Percentiles rank a stretch among this genome's conserved stretches.
These are phyloP conservation scores for Metacarcinus magister DNA, from an alignment of 2,888 invertebrate genomes.

Conservation along the genomic window DNA sequence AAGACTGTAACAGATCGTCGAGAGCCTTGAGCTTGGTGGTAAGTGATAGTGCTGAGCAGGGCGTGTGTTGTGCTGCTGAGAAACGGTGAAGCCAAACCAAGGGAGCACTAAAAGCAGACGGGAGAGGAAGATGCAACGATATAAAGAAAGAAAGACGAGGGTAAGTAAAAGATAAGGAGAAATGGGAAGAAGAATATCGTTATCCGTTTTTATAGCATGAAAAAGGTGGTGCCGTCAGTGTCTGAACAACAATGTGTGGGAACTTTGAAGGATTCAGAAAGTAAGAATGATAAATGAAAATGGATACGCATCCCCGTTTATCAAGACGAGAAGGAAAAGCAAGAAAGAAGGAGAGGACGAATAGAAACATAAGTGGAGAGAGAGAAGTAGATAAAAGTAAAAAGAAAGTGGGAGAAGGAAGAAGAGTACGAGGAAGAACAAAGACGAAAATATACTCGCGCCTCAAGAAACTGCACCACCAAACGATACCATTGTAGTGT, in stretches of 20 bases:
- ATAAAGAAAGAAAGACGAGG: neutral
- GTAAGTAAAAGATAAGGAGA: neutral
- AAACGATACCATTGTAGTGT: neutral
- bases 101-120: neutral
- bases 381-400: neutral
- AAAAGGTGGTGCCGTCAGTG: neutral
- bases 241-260: neutral
- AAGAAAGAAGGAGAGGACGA: too few relatives aligned
- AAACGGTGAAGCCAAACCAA: neutral
- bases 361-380: neutral
- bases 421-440: neutral
- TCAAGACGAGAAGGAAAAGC: too few relatives aligned
- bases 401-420: neutral
- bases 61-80: neutral
- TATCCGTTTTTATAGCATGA: neutral
- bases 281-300: conserved; percentile 3
- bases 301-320: too few relatives aligned
- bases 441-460: neutral
- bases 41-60: neutral
- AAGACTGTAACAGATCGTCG: neutral
- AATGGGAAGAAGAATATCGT: neutral
- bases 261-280: conserved; percentile 17
- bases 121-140: neutral
- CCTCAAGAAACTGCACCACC: neutral
- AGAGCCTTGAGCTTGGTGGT: conserved; percentile 8